Conservation (phyloP, 2,888 invertebrate genomes). For the Cheiracanthium punctorium region DNA sequence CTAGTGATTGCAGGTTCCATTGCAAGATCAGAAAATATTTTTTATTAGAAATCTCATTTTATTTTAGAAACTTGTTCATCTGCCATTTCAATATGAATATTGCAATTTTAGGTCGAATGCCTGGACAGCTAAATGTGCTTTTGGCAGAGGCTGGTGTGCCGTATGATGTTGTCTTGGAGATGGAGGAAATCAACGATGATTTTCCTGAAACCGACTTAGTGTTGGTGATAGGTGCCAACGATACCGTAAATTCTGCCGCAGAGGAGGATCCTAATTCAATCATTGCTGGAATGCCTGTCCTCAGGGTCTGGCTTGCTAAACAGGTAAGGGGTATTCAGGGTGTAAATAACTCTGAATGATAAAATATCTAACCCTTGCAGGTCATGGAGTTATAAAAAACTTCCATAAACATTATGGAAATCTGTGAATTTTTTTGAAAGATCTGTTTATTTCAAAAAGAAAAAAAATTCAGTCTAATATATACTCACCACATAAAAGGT, state of each 20-base stretch:
- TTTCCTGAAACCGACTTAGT: conserved; percentile 89
- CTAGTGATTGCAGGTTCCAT: background rate
- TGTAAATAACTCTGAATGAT: too few species aligned
- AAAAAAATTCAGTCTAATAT: too few species aligned
- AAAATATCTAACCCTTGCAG: too few species aligned
- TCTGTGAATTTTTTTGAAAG: too few species aligned
- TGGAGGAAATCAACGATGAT: conserved; percentile 94
- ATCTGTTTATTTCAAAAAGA: too few species aligned
- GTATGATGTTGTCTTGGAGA: conserved; percentile 89
- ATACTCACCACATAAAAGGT: too few species aligned
- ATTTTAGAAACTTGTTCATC: too few species aligned
- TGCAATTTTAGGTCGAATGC: conserved; percentile 91
- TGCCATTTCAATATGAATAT: too few species aligned
- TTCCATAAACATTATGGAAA: too few species aligned
- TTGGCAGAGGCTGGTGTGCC: conserved; percentile 95
- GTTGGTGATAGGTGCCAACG: conserved; percentile 91
- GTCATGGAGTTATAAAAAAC: too few species aligned
- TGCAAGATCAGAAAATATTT: too few species aligned
- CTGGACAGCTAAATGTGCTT: conserved; percentile 92
- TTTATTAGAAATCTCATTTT: background rate
- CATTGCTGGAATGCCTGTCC: conserved; percentile 94
- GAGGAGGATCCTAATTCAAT: conserved; percentile 93
- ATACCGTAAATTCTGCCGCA: conserved; percentile 93
- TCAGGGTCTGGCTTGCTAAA: conserved; percentile 90
- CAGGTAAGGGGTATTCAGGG: too few species aligned